Evolutionary conservation across 2,888 invertebrate genomes (phyloP).

Genomic region (Julus scanicus): DNA sequence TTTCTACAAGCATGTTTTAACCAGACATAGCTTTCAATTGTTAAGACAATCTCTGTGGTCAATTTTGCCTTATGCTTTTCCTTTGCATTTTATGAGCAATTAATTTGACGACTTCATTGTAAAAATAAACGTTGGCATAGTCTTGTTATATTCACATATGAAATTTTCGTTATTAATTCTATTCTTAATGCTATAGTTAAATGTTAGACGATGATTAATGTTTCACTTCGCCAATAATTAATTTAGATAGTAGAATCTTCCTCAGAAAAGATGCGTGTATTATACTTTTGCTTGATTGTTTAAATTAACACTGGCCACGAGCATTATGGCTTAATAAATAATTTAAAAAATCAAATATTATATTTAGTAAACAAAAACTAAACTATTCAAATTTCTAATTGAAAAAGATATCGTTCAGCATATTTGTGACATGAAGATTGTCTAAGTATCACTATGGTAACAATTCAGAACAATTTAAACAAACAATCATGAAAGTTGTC

Average conservation of each 20-base stretch:
- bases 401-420: no score
- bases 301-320: slow-evolving; percentile 32
- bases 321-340: slow-evolving; percentile 5
- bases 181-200: not conserved
- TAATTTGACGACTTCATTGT: slow-evolving; percentile 46
- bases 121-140: slow-evolving; percentile 9
- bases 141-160: not conserved
- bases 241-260: not conserved
- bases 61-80: slow-evolving; percentile 53
- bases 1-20: slow-evolving; percentile 49
- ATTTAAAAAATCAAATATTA: not conserved
- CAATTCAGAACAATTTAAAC: not conserved
- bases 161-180: not conserved
- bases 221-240: not conserved
- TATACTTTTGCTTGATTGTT: not conserved
- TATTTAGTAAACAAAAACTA: not conserved
- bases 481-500: not conserved
- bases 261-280: not conserved
- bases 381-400: not conserved
- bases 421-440: no score
- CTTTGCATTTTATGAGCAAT: slow-evolving; percentile 47
- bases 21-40: slow-evolving; percentile 52
- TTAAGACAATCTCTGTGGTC: slow-evolving; percentile 54
- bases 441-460: not conserved
- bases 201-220: not conserved